Evolutionary conservation across 2,888 invertebrate genomes (phyloP).

Genomic region (Eupelmus urozonus): DNA sequence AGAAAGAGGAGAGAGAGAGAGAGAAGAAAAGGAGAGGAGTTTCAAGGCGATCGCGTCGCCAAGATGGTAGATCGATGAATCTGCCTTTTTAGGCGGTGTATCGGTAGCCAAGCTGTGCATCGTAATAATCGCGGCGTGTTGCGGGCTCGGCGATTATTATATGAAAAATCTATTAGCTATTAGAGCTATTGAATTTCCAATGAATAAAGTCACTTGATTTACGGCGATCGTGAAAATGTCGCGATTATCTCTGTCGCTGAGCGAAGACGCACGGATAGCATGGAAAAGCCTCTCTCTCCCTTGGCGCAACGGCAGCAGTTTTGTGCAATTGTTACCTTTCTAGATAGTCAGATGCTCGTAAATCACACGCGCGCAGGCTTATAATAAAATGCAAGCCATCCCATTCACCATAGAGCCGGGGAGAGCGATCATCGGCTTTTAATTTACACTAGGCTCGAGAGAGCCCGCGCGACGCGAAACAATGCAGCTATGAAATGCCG

Average conservation of each 20-base stretch:
- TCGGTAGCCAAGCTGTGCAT: neutral
- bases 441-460: conserved; percentile 44
- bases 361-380: conserved; percentile 33
- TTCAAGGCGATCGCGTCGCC: conserved; percentile 39
- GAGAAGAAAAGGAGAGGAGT: conserved; percentile 22
- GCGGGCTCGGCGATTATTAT: conserved; percentile 22
- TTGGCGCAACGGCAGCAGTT: conserved; percentile 17
- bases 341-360: conserved; percentile 47
- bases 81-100: conserved; percentile 39
- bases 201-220: conserved; percentile 41
- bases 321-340: conserved; percentile 52
- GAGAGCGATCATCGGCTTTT: conserved; percentile 54
- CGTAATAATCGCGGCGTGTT: neutral
- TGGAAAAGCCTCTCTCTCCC: neutral
- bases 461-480: neutral
- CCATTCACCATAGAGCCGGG: conserved; percentile 17
- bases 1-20: conserved; percentile 3
- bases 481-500: neutral
- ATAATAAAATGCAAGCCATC: conserved; percentile 49
- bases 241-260: conserved; percentile 43
- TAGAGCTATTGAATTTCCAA: conserved; percentile 6
- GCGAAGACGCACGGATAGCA: neutral
- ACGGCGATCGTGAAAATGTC: conserved; percentile 49
- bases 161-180: conserved; percentile 49
- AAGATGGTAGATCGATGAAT: conserved; percentile 17